Conservation (phyloP, 2,113 vertebrate genomes). For the Rhinolophus sinicus region DNA sequence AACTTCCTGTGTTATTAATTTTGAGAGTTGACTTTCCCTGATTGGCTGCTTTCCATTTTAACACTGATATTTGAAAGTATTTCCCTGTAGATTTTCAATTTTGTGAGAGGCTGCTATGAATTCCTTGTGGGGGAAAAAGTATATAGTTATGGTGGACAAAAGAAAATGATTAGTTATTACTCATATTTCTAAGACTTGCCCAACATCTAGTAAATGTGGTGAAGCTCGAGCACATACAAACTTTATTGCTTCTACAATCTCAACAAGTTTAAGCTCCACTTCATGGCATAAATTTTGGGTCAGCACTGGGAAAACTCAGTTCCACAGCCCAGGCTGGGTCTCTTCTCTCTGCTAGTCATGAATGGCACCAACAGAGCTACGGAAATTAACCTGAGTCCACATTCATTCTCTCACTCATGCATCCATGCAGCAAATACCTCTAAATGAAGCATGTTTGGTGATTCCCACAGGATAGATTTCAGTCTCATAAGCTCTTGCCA, state of each 20-base stretch:
- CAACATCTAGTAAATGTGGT: slow-evolving; percentile 19
- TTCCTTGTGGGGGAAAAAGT: not conserved
- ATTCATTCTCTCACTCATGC: not conserved
- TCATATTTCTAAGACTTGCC: not conserved
- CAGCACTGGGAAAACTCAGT: not conserved
- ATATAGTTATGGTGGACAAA: not conserved
- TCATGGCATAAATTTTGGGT: not conserved
- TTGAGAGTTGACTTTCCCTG: slow-evolving; percentile 50
- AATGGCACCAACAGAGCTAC: not conserved
- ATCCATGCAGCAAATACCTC: not conserved
- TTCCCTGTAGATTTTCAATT: slow-evolving; percentile 52
- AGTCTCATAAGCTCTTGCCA: slow-evolving; percentile 7
- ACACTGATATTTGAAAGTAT: slow-evolving; percentile 41
- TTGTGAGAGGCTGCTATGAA: slow-evolving; percentile 52
- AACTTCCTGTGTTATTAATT: slow-evolving; percentile 74
- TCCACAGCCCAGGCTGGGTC: not conserved
- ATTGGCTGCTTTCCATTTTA: slow-evolving; percentile 61
- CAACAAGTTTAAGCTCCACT: not conserved
- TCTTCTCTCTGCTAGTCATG: not conserved
- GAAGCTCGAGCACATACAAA: slow-evolving; percentile 1
- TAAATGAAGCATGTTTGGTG: not conserved
- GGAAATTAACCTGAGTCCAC: not conserved
- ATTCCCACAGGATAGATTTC: slow-evolving; percentile 3
- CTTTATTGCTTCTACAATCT: not conserved
- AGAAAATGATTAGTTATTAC: slow-evolving; percentile 57